A percentile compares a stretch with the other conserved stretches of the same genome.
Conservation (phyloP, 2,888 invertebrate species). For the Cremastobaeus sp. region DNA sequence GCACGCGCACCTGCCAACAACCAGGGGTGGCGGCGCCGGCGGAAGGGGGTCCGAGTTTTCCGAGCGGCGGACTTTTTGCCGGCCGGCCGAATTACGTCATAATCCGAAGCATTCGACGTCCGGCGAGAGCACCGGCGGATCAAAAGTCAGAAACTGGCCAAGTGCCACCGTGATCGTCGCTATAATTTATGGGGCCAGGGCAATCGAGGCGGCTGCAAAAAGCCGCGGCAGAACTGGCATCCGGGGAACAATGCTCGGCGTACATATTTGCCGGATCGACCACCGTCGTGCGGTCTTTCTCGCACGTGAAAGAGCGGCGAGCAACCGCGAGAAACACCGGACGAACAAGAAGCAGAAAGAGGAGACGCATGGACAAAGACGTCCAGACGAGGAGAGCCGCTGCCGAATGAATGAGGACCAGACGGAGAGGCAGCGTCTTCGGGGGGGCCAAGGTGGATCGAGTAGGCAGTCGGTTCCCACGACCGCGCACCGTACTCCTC, state of each 20-base stretch:
- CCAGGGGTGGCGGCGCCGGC: not conserved
- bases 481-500: conserved; percentile 73
- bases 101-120: too few species aligned
- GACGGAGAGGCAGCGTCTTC: conserved; percentile 49
- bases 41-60: not conserved
- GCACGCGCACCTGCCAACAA: conserved; percentile 56
- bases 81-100: conserved; percentile 24
- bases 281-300: conserved; percentile 43
- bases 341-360: conserved; percentile 28
- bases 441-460: conserved; percentile 40
- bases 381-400: conserved; percentile 15
- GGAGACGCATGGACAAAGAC: conserved; percentile 26
- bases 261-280: conserved; percentile 32
- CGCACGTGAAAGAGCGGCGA: conserved; percentile 53
- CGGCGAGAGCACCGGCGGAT: conserved; percentile 7
- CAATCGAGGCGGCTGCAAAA: conserved; percentile 76
- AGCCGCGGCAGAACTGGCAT: conserved; percentile 70
- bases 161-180: conserved; percentile 77
- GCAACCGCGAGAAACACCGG: conserved; percentile 51
- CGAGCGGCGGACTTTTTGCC: not conserved
- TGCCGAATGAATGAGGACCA: conserved; percentile 54
- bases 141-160: conserved; percentile 63
- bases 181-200: conserved; percentile 76
- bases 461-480: conserved; percentile 74
- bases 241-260: conserved; percentile 69